phyloP scores from a whole-genome alignment of 2,888 invertebrate species.

The Platerodrilus igneus region DNA sequence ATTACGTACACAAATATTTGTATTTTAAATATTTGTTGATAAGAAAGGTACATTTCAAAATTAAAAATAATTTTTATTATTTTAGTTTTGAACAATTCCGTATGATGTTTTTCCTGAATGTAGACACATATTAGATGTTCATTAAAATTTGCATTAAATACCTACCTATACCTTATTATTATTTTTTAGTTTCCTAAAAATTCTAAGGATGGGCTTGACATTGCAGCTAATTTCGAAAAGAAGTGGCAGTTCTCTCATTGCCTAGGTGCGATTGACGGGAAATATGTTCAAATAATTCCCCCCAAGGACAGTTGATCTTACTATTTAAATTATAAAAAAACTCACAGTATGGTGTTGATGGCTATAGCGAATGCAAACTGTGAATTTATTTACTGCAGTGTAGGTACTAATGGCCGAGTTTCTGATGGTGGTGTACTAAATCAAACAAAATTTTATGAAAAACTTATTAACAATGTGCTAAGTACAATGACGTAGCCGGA shows the following conservation, averaged over 20 bases:
- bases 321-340: conserved; percentile 1
- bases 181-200: neutral
- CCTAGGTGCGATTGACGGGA: neutral
- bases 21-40: too few relatives aligned
- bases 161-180: too few relatives aligned
- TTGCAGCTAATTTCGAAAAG: neutral
- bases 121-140: too few relatives aligned
- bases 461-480: conserved; percentile 1
- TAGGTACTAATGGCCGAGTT: conserved; percentile 17
- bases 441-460: conserved; percentile 15
- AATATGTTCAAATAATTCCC: neutral
- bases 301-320: neutral
- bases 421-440: conserved; percentile 16
- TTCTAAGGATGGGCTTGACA: neutral
- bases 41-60: too few relatives aligned
- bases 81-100: too few relatives aligned
- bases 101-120: too few relatives aligned
- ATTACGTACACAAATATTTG: too few relatives aligned
- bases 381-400: conserved; percentile 16
- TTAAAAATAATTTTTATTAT: too few relatives aligned
- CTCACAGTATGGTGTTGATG: conserved; percentile 9
- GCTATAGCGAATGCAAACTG: conserved; percentile 17
- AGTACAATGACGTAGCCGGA: too few relatives aligned
- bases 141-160: too few relatives aligned
- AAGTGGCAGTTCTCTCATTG: neutral